These are phyloP conservation scores for Rhabdophis nuchalis DNA, from an alignment of 2,797 vertebrate genomes.

Conservation along the genomic window DNA sequence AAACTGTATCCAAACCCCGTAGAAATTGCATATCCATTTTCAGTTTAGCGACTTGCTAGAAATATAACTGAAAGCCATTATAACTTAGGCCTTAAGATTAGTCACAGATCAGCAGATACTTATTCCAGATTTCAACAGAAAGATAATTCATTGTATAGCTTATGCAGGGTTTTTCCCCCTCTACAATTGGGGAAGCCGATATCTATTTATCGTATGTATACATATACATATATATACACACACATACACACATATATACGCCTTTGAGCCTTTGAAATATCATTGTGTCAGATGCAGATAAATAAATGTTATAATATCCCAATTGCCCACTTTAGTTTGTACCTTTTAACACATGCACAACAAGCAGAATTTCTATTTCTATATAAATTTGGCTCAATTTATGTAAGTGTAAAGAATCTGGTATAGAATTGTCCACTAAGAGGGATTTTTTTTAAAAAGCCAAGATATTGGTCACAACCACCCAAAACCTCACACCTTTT, in stretches of 20 bases:
- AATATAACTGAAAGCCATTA: not conserved
- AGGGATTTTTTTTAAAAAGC: not conserved
- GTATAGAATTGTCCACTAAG: not conserved
- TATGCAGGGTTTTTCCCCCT: not conserved
- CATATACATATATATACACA: too few relatives aligned
- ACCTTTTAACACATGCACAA: not conserved
- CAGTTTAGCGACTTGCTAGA: slow-evolving; percentile 1
- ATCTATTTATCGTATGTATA: not conserved
- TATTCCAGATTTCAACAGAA: not conserved
- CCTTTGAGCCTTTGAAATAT: too few relatives aligned
- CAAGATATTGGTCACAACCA: not conserved
- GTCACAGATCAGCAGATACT: not conserved
- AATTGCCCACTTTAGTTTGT: not conserved
- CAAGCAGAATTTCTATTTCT: not conserved
- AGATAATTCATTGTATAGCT: not conserved
- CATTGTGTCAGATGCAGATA: not conserved
- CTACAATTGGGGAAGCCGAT: not conserved
- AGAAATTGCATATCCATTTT: not conserved
- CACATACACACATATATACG: too few relatives aligned
- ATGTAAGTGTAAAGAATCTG: not conserved
- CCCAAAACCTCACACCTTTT: not conserved
- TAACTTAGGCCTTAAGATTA: not conserved
- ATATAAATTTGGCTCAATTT: not conserved
- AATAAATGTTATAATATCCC: not conserved
- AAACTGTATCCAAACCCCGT: not conserved